Percentiles rank a stretch among this genome's conserved stretches.
Conservation (phyloP, 2,113 vertebrate species). For the Callionymus lyra region DNA sequence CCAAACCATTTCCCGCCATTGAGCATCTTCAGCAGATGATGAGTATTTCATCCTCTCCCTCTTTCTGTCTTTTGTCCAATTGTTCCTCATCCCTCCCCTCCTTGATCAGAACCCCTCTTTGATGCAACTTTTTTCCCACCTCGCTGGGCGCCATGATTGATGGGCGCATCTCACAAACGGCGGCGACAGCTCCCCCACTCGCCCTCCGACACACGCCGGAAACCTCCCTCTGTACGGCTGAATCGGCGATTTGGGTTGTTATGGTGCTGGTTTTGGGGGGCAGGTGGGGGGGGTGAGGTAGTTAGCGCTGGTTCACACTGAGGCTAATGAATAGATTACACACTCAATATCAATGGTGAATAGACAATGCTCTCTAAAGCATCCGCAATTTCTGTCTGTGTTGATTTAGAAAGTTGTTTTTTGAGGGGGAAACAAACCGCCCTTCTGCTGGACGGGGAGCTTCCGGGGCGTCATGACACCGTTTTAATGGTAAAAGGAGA, state of each 20-base stretch:
- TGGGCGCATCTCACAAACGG: constrained; percentile 37
- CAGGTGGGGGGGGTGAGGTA: constrained; percentile 21
- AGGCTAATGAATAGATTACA: constrained; percentile 50
- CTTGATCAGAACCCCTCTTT: constrained; percentile 6
- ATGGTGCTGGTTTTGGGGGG: constrained; percentile 41
- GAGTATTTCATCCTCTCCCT: constrained; percentile 9
- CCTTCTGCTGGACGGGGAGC: constrained; percentile 24
- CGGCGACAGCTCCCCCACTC: constrained; percentile 31
- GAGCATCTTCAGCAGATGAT: too few relatives aligned
- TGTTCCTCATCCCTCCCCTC: constrained; percentile 2
- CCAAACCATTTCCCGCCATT: too few relatives aligned
- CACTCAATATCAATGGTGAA: constrained; percentile 48
- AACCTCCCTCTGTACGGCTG: constrained; percentile 31
- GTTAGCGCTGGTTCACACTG: constrained; percentile 32
- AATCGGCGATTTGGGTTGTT: constrained; percentile 24
- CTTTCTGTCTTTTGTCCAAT: constrained; percentile 8
- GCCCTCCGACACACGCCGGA: constrained; percentile 40
- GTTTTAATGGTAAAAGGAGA: constrained; percentile 18
- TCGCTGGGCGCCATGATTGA: constrained; percentile 36
- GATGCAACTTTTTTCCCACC: constrained; percentile 19
- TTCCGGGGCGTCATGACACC: constrained; percentile 17
- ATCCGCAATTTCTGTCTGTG: constrained; percentile 24
- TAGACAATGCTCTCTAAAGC: constrained; percentile 36
- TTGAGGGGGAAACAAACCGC: constrained; percentile 10
- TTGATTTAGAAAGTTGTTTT: constrained; percentile 60